phyloP scores from a whole-genome alignment of 1,140 invertebrate genomes.

The Steinernema khuongi region DNA sequence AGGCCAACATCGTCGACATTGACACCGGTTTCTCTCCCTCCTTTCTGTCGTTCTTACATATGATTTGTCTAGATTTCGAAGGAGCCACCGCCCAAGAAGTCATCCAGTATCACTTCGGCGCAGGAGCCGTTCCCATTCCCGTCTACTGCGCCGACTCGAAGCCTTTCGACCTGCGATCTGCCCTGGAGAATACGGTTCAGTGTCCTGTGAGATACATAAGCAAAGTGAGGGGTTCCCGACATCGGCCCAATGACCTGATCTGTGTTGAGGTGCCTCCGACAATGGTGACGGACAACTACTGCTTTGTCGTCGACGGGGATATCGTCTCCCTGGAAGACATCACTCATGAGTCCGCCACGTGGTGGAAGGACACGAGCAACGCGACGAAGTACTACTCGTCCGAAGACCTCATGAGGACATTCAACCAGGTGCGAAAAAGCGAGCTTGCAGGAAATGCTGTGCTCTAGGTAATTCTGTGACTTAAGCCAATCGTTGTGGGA shows the following conservation, averaged over 20 bases:
- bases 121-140: conserved; percentile 21
- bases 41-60: not conserved
- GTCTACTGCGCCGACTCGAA: conserved; percentile 27
- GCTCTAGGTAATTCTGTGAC: too few species aligned
- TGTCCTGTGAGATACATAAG: conserved; percentile 38
- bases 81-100: conserved; percentile 24
- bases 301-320: conserved; percentile 41
- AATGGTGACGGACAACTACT: conserved; percentile 38
- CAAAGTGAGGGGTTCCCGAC: conserved; percentile 18
- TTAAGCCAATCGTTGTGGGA: too few species aligned
- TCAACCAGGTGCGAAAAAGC: conserved; percentile 43
- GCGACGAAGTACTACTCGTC: conserved; percentile 36
- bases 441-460: too few species aligned
- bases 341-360: conserved; percentile 22
- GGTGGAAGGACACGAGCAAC: conserved; percentile 38
- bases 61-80: conserved; percentile 20
- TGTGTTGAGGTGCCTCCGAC: conserved; percentile 32
- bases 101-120: conserved; percentile 30
- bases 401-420: conserved; percentile 37
- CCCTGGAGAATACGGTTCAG: conserved; percentile 31
- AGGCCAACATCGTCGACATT: not conserved
- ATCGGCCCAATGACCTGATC: not conserved
- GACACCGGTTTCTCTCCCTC: not conserved
- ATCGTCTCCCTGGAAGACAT: conserved; percentile 37
- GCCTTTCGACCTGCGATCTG: conserved; percentile 30